Evolutionary conservation across 2,888 invertebrate species (phyloP).

Genomic region (Steromphala cineraria): DNA sequence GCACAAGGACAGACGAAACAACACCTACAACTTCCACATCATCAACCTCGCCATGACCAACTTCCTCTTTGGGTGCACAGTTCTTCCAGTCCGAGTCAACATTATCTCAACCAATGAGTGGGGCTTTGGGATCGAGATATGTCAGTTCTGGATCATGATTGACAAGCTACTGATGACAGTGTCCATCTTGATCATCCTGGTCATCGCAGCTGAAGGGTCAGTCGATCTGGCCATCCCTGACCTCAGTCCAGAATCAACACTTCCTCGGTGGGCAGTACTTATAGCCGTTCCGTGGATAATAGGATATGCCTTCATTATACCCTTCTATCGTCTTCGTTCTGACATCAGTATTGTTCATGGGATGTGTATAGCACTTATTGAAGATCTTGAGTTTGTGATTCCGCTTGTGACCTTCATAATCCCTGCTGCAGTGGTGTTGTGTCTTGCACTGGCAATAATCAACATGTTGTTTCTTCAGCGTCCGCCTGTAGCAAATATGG

Average conservation of each 20-base stretch:
- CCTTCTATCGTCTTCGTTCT: not conserved
- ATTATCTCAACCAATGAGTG: not conserved
- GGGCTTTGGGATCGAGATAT: not conserved
- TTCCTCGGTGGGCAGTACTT: not conserved
- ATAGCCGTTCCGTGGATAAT: not conserved
- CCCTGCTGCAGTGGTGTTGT: not conserved
- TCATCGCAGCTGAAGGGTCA: not conserved
- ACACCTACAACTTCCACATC: constrained; percentile 8
- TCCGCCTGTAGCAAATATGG: not conserved
- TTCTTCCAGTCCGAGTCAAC: not conserved
- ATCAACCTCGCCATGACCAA: constrained; percentile 2
- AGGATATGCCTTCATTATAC: not conserved
- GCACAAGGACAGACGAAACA: not conserved
- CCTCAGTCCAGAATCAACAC: not conserved
- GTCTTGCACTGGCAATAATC: not conserved
- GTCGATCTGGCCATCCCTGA: not conserved
- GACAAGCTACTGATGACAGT: not conserved
- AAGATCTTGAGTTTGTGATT: not conserved
- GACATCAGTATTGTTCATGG: not conserved
- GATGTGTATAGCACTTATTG: not conserved
- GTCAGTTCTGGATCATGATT: not conserved
- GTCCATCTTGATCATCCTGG: not conserved
- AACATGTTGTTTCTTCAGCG: not conserved
- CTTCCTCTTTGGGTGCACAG: not conserved
- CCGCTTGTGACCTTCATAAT: not conserved